Evolutionary conservation across 92 coral and sea anemone genomes (phyloP), one percentile per base, ranked within the genome.

Genomic region (Diadumene lineata): DNA sequence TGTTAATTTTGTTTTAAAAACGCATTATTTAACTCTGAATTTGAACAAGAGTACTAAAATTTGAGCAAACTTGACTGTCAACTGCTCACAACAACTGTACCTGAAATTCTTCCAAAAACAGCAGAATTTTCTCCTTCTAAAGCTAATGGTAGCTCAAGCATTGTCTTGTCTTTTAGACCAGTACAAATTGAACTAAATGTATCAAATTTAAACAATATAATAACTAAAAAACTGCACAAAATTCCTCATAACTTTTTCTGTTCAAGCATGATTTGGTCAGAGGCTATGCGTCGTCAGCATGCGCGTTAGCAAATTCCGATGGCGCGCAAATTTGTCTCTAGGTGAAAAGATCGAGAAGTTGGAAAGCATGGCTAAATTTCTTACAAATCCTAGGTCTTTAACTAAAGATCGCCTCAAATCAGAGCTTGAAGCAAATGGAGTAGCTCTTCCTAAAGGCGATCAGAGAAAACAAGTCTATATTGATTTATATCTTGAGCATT

Each of bases 351-450:
- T n/a, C n/a, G n/a, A n/a, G n/a, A n/a, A n/a, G n/a, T n/a, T n/a
- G n/a, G 57, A 58, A 50, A 68, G 10, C 6, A 96, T 96, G 99
- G 65, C 99, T 46, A 60, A 77, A 63, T 82, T 88, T 70, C 87
- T 85, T 30, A 80, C 75, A 26, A 84, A 82, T 81, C 99, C 99
- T 0, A 78, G 88, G 69, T 84, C 79, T 44, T 69, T 96, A 17
- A 96, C 99, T 53, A 96, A 96, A 48, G 97, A 91, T n/a, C 81
- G 83, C 60, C 85, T 96, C 22, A 96, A 96, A 57, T 56, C 78
- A 58, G 99, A 90, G 1, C 77, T 96, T 23, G 79, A 66, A 62
- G 81, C 87, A 3, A 91, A 92, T 50, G 97, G 97, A 10, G 55
- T 96, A 25, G 66, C 80, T 11, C 62, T 96, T 50, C 99, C 99